phyloP scores from a whole-genome alignment of 1,140 invertebrate genomes.

The Drosophila insularis region DNA sequence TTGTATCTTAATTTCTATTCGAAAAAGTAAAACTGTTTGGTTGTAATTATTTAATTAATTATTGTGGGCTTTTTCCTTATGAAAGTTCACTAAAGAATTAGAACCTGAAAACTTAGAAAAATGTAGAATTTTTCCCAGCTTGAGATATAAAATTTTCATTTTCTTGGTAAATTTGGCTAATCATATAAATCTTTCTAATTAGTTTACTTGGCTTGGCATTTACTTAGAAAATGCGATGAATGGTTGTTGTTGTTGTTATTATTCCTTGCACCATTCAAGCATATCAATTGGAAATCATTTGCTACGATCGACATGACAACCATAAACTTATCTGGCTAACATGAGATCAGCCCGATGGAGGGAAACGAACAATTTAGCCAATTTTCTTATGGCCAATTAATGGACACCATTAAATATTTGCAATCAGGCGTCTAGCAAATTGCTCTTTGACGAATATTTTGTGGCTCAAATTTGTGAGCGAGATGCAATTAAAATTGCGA shows the following conservation, averaged over 20 bases:
- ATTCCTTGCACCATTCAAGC: not conserved
- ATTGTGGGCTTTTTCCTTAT: too few relatives aligned
- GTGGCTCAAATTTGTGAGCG: conserved; percentile 54
- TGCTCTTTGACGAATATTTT: conserved; percentile 64
- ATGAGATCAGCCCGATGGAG: conserved; percentile 26
- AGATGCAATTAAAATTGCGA: conserved; percentile 74
- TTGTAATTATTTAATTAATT: too few relatives aligned
- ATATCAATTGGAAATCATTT: conserved; percentile 5
- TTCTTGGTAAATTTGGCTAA: too few relatives aligned
- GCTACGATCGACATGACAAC: conserved; percentile 2
- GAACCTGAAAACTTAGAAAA: too few relatives aligned
- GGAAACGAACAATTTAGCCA: conserved; percentile 40
- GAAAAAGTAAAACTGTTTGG: too few relatives aligned
- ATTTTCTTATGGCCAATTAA: conserved; percentile 74
- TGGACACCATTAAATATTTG: conserved; percentile 79
- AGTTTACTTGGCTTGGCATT: not conserved
- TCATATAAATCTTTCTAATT: not conserved
- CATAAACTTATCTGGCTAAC: conserved; percentile 37
- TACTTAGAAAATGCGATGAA: not conserved
- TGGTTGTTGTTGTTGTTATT: not conserved
- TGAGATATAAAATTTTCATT: too few relatives aligned
- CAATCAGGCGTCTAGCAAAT: conserved; percentile 77
- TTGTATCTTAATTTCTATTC: too few relatives aligned
- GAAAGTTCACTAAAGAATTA: too few relatives aligned
- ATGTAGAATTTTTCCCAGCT: too few relatives aligned